Conservation (phyloP, 2,888 invertebrate genomes). For the Escarpia spicata region DNA sequence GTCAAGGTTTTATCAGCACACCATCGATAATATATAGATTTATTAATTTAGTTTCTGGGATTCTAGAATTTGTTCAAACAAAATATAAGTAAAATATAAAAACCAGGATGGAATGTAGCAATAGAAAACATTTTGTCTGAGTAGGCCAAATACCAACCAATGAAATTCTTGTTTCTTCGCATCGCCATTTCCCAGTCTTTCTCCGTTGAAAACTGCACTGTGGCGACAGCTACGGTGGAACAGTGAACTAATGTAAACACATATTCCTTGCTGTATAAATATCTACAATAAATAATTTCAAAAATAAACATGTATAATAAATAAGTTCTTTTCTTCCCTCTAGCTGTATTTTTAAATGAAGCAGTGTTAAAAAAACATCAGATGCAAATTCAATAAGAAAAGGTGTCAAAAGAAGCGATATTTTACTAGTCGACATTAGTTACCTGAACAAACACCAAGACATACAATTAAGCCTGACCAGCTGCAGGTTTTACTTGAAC, state of each 20-base stretch:
- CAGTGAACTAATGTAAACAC: not conserved
- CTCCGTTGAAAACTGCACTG: constrained; percentile 88
- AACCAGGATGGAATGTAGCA: not conserved
- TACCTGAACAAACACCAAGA: too few relatives aligned
- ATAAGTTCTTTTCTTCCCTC: not conserved
- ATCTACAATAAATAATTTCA: not conserved
- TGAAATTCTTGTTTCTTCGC: constrained; percentile 84
- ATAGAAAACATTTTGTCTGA: not conserved
- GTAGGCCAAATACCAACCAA: constrained; percentile 71
- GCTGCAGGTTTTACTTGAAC: too few relatives aligned
- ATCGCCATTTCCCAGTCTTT: constrained; percentile 82
- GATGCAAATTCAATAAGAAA: too few relatives aligned
- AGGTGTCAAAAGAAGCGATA: too few relatives aligned
- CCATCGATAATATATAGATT: too few relatives aligned
- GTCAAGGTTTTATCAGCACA: too few relatives aligned
- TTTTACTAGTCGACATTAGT: too few relatives aligned
- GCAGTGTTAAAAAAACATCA: too few relatives aligned
- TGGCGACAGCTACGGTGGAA: constrained; percentile 76
- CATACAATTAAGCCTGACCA: not conserved
- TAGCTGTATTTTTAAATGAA: too few relatives aligned
- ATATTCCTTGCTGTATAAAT: not conserved
- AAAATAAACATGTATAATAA: not conserved
- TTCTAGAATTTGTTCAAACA: not conserved
- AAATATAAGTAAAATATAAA: not conserved
- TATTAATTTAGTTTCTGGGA: too few relatives aligned